Base-by-base conservation (phyloP, 2,888 invertebrate genomes). In the Melanotus villosus region DNA sequence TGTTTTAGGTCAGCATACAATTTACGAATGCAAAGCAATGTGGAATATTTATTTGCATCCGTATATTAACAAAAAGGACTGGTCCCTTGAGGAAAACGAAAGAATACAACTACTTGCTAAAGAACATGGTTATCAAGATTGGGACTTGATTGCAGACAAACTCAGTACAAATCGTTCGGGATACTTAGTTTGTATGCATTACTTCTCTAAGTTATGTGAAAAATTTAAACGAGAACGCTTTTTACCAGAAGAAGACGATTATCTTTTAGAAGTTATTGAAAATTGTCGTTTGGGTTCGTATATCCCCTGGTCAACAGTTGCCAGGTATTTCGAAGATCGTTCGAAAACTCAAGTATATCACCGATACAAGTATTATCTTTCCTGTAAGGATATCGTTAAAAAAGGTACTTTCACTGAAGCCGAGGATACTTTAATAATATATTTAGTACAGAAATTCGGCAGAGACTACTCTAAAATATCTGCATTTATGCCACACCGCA, bases 281-380 rank as follows among this genome's bases (percentile, higher is more conserved):
- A 85, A 84, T 69, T 89, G 89, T 72, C 88, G 86, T 71, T 86
- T 90, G 63, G 93, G 91, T 14, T 85, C 89, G 67, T 88, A 88
- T 47, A 91, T 94, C 71, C 91, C 93, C 0, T 96, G 95, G 95
- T 87, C 89, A 1, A 89, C 89, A 79, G 89, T 94, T 5, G 86
- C 89, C 0, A 86, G 87, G 19, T 87, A 88, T 56, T 89, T 93
- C 83, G 87, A 88, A 7, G 87, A 88, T 68, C 87, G 91, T 72
- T 89, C 89, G 0, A 90, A 90, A 79, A 85, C 86, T 1, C 93
- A 93, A 80, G 83, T 92, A 9, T 92, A 92, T 75, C 87, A 89
- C 65, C 83, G 87, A 7, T 89, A 87, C 82, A 84, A 65, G 1
- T 86, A 86, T 71, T 84, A 83, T 65, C 74, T 86, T 6, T 85